Base-by-base conservation (phyloP, 2,113 vertebrate genomes). In the Trematocara unimaculatum region DNA sequence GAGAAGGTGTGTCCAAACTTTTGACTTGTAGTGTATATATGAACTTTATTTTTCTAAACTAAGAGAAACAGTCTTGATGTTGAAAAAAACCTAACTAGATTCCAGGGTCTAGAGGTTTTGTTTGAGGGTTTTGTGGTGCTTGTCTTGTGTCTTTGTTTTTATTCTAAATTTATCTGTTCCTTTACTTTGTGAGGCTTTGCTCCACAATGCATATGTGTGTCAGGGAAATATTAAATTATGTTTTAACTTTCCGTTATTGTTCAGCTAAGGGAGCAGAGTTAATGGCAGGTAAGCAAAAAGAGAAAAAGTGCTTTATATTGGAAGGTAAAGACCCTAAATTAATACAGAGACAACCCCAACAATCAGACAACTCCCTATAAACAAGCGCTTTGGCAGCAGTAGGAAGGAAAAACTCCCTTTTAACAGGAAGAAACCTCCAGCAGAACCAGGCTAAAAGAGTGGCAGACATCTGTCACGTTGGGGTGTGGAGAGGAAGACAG, bases 131-230 rank as follows among this genome's bases (percentile, higher is more conserved):
- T 62, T n/a, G 31, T 35, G 58, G 31, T 4, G 58, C 58, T 62
- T 62, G 58, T 62, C 58, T 35, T 60, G 58, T 60, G 58, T 60
- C 15, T 33, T 64, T 64, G 60, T 12, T 64, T 35, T 64, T 64
- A 35, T 64, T 62, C 31, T 0, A 1, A 35, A 7, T 7, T 1
- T 0, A 35, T 0, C 60, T 64, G 31, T 38, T 64, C 2, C 0
- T 64, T 64, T 64, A 64, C 17, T n/a, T 35, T 62, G 31, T 62
- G 31, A 58, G 26, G 5, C 56, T 60, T 60, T 35, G 58, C 58
- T n/a, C 58, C 31, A 62, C 15, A 11, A 35, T 7, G 5, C 9
- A n/a, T n/a, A 35, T 62, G 58, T 62, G 9, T 62, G 5, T 62
- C 58, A 62, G 15, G 17, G 31, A 35, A n/a, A 35, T 62, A 7